Percentiles rank a stretch among this genome's conserved stretches.
Evolutionary conservation across 1,140 invertebrate genomes (phyloP).

Genomic region (Scaptomyza hsui): DNA sequence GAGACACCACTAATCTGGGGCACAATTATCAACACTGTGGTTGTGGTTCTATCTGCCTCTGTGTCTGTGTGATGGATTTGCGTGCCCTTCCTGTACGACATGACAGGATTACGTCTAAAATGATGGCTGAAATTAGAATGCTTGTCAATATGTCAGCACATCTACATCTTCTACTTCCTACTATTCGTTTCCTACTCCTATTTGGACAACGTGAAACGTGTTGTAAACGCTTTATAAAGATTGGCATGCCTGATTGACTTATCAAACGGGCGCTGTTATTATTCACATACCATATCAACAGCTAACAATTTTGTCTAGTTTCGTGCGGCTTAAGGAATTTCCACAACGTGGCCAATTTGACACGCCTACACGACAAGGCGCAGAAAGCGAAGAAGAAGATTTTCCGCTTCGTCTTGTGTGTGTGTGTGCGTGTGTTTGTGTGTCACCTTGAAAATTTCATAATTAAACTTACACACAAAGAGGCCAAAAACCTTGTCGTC

Average conservation of each 20-base stretch:
- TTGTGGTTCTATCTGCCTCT: too few relatives aligned
- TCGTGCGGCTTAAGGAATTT: not conserved
- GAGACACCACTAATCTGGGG: constrained; percentile 21
- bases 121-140: not conserved
- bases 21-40: constrained; percentile 12
- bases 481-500: not conserved
- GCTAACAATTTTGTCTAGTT: too few relatives aligned
- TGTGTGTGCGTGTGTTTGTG: not conserved
- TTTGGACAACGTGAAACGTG: not conserved
- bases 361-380: too few relatives aligned
- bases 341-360: not conserved
- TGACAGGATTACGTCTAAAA: not conserved
- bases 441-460: constrained; percentile 79
- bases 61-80: not conserved
- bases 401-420: constrained; percentile 5
- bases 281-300: not conserved
- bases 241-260: not conserved
- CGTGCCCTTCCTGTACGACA: not conserved
- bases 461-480: constrained; percentile 59
- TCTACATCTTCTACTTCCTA: not conserved
- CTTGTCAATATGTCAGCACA: constrained; percentile 1
- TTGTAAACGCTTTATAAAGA: not conserved
- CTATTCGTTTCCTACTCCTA: too few relatives aligned
- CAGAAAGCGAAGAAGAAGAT: not conserved
- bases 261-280: not conserved